Evolutionary conservation across 2,113 vertebrate genomes (phyloP).

Genomic region (Ondatra zibethicus): DNA sequence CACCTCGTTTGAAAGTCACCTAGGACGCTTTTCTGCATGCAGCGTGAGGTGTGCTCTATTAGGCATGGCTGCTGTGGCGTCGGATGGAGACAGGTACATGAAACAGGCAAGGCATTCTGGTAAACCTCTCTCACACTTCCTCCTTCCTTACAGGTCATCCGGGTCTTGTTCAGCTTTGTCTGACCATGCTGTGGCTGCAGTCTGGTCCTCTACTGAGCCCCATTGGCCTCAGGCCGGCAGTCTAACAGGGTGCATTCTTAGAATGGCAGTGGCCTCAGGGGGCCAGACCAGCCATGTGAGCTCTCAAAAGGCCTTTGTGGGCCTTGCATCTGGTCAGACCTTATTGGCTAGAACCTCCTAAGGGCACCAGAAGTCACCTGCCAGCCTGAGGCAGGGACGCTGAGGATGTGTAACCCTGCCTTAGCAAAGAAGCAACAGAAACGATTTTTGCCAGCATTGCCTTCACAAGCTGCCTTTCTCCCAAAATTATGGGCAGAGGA

Average conservation of each 20-base stretch:
- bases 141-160: accelerated
- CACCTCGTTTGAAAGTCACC: not conserved
- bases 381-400: not conserved
- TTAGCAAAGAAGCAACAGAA: accelerated
- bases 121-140: accelerated
- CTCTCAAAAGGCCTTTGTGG: not conserved
- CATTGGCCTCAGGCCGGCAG: not conserved
- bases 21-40: not conserved
- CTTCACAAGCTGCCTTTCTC: not conserved
- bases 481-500: not conserved
- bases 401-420: accelerated
- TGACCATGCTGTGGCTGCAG: not conserved
- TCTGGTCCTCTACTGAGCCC: not conserved
- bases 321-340: no score
- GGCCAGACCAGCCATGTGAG: not conserved
- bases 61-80: accelerated
- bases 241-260: accelerated
- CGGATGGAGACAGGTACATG: accelerated
- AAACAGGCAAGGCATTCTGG: accelerated
- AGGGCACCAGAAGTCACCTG: not conserved
- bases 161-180: not conserved
- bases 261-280: not conserved
- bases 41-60: accelerated
- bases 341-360: not conserved
- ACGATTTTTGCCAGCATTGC: accelerated